phyloP scores from a whole-genome alignment of 2,797 vertebrate genomes.

The Pangasius sanitwongsei region DNA sequence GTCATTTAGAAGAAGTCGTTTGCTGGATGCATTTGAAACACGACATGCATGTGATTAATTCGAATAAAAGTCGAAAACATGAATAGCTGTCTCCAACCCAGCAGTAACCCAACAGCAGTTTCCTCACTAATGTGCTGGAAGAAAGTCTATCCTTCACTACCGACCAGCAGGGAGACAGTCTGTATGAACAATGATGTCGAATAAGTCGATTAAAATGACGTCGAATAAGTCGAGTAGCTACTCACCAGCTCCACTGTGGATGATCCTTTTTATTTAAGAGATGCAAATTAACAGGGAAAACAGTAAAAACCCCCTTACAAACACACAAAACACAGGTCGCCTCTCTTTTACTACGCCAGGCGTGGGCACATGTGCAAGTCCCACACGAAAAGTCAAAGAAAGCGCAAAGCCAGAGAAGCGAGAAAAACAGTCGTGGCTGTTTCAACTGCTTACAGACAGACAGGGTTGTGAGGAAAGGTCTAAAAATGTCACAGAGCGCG shows the following conservation, averaged over 20 bases:
- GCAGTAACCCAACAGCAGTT: not conserved
- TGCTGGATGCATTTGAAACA: not conserved
- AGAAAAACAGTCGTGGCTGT: not conserved
- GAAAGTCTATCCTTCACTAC: not conserved
- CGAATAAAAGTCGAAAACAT: not conserved
- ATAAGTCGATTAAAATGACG: not conserved
- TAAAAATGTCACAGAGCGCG: too few relatives aligned
- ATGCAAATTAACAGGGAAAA: not conserved
- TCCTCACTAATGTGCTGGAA: not conserved
- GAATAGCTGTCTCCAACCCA: not conserved
- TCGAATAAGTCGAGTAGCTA: not conserved
- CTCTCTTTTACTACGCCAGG: not conserved
- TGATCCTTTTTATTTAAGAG: not conserved
- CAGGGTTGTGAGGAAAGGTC: not conserved
- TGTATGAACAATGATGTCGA: not conserved
- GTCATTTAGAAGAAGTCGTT: not conserved
- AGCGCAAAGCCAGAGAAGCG: not conserved
- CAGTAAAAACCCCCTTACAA: not conserved
- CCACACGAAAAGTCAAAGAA: not conserved
- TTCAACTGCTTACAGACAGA: too few relatives aligned
- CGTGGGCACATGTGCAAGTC: not conserved
- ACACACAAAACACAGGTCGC: not conserved
- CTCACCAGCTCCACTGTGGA: slow-evolving; percentile 15
- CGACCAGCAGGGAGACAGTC: not conserved
- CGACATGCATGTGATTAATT: not conserved